Conservation (phyloP, 2,113 vertebrate species). For the Sphaerodactylus townsendi region DNA sequence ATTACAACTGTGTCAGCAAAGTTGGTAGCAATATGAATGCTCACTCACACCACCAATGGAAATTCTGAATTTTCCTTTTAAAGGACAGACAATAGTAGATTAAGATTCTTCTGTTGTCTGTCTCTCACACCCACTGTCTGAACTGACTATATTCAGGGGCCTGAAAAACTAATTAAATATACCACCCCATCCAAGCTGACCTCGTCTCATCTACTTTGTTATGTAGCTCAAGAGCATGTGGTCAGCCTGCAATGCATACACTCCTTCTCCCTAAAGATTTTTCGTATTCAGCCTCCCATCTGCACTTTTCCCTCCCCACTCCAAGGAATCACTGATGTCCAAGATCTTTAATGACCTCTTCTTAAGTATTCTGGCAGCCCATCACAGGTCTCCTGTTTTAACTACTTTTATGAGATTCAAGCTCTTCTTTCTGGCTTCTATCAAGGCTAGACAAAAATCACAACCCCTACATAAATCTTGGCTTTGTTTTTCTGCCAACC, state of each 20-base stretch:
- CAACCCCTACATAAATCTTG: not conserved
- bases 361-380: not conserved
- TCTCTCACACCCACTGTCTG: not conserved
- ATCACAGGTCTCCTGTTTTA: not conserved
- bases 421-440: constrained; percentile 1
- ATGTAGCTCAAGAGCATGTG: constrained; percentile 1
- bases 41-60: not conserved
- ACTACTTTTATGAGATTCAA: not conserved
- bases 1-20: not conserved
- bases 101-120: not conserved
- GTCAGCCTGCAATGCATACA: not conserved
- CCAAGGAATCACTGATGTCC: not conserved
- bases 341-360: not conserved
- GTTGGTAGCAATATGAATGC: not conserved
- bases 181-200: not conserved
- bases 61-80: not conserved
- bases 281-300: not conserved
- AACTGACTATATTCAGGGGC: not conserved
- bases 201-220: not conserved
- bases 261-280: not conserved
- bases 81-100: not conserved
- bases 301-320: not conserved
- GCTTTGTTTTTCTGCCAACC: not conserved
- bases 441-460: not conserved
- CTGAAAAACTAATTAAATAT: constrained; percentile 4